A percentile compares a stretch with the other conserved stretches of the same genome.
Evolutionary conservation across 2,888 invertebrate species (phyloP).

Genomic region (Clivina fossor): DNA sequence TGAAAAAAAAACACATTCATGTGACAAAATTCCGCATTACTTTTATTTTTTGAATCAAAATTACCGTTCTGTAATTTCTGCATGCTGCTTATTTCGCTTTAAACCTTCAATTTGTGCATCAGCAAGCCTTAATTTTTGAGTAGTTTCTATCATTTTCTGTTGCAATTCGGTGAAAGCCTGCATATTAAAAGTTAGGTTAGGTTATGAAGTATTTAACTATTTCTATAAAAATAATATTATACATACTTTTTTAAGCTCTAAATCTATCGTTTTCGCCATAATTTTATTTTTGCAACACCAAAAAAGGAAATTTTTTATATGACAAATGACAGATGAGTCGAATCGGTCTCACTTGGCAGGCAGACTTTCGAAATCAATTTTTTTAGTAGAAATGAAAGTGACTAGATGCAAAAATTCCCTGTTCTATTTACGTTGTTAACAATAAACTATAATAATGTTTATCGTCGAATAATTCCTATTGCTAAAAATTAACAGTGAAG

Average conservation of each 20-base stretch:
- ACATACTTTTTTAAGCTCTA: conserved; percentile 53
- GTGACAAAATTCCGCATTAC: background rate
- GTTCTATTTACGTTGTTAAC: no score
- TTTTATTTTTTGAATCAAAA: conserved; percentile 39
- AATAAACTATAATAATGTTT: no score
- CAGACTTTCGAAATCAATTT: no score
- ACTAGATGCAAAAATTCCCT: no score
- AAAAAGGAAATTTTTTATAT: conserved; percentile 21
- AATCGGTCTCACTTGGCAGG: no score
- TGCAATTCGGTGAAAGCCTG: conserved; percentile 81
- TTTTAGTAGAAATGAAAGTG: no score
- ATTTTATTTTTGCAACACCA: conserved; percentile 15
- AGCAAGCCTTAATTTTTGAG: conserved; percentile 75
- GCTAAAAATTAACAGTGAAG: no score
- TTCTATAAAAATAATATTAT: background rate
- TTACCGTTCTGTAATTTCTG: conserved; percentile 70
- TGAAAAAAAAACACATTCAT: conserved; percentile 42
- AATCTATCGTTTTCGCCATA: conserved; percentile 46
- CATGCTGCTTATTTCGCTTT: conserved; percentile 67
- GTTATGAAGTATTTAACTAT: no score
- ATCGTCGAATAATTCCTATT: no score
- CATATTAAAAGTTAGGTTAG: conserved; percentile 32
- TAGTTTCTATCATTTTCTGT: conserved; percentile 77
- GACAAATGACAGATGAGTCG: conserved; percentile 13
- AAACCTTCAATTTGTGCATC: conserved; percentile 75